These are phyloP conservation scores for Sinella curviseta DNA, from an alignment of 1,140 invertebrate genomes.

Conservation along the genomic window DNA sequence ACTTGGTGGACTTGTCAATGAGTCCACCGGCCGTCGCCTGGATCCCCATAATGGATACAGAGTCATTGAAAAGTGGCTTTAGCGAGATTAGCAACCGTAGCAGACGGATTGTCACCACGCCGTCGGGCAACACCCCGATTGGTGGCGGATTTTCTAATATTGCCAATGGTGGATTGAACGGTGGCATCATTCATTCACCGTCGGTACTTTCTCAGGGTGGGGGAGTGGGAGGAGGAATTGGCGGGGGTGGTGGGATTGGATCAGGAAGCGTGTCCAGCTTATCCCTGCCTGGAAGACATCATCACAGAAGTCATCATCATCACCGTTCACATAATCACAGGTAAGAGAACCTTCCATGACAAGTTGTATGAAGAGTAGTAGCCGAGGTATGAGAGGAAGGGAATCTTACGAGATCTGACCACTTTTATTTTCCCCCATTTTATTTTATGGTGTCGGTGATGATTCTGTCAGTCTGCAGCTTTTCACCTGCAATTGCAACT, in stretches of 20 bases:
- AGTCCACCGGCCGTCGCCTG: constrained; percentile 36
- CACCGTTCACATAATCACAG: constrained; percentile 45
- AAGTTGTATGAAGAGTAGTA: not conserved
- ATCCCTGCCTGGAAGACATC: constrained; percentile 42
- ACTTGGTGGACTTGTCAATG: constrained; percentile 33
- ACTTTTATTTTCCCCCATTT: not conserved
- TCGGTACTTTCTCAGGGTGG: not conserved
- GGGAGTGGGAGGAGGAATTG: not conserved
- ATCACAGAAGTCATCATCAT: constrained; percentile 38
- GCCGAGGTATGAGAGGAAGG: not conserved
- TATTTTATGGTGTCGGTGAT: not conserved
- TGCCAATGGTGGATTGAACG: not conserved
- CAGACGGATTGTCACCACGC: constrained; percentile 27
- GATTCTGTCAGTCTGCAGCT: not conserved
- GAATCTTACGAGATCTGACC: not conserved
- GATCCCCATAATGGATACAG: constrained; percentile 44
- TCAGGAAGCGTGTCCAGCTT: constrained; percentile 40
- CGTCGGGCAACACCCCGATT: constrained; percentile 27
- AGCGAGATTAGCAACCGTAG: constrained; percentile 44
- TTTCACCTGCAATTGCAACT: not conserved
- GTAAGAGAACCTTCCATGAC: constrained; percentile 25
- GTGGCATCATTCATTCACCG: not conserved
- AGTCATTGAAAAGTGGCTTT: constrained; percentile 44
- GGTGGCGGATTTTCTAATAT: constrained; percentile 11
- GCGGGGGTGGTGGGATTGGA: not conserved